phyloP scores from a whole-genome alignment of 2,113 vertebrate species.

The Gnathonemus longibarbis region DNA sequence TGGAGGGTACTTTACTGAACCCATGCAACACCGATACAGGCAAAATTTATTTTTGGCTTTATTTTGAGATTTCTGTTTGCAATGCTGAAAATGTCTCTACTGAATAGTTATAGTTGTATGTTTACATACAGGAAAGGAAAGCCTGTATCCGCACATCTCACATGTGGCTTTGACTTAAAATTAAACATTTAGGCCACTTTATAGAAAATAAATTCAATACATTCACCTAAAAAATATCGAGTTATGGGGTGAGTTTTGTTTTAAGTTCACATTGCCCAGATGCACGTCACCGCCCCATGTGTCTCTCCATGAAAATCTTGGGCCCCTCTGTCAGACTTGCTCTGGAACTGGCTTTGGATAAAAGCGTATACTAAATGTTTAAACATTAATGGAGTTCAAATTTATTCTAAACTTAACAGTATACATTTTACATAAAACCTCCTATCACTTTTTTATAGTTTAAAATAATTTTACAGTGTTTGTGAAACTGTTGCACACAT shows the following conservation, averaged over 20 bases:
- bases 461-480: constrained; percentile 1
- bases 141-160: not conserved
- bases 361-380: not conserved
- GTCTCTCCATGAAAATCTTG: not conserved
- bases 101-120: not conserved
- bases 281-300: not conserved
- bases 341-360: not conserved
- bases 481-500: constrained; percentile 1
- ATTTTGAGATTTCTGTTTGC: not conserved
- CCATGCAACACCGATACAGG: not conserved
- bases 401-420: not conserved
- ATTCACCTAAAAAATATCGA: not conserved
- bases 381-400: not conserved
- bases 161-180: not conserved
- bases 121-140: not conserved
- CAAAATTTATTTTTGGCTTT: not conserved
- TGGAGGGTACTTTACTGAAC: not conserved
- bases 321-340: not conserved
- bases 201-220: not conserved
- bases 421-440: not conserved
- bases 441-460: not conserved
- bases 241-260: too few species aligned
- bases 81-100: not conserved
- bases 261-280: not conserved
- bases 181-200: not conserved